Evolutionary conservation across 2,113 vertebrate genomes (phyloP).

Genomic region (Platycercus adscitus): DNA sequence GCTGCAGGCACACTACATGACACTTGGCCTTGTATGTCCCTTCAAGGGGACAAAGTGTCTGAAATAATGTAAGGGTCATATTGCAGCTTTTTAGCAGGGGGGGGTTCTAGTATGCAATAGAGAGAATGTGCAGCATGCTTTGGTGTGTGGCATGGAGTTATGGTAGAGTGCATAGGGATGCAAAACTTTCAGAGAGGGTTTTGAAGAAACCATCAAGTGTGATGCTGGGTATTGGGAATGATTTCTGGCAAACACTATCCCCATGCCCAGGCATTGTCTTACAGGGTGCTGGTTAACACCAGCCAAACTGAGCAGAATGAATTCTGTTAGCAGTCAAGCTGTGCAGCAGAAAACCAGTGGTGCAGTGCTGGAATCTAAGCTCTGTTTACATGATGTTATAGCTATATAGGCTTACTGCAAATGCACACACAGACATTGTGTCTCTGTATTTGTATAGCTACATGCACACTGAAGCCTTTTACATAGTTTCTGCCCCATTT

Average conservation of each 20-base stretch:
- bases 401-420: neutral
- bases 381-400: neutral
- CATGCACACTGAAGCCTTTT: accelerated
- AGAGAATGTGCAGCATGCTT: neutral
- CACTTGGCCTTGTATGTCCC: neutral
- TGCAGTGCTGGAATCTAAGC: neutral
- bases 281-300: neutral
- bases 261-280: neutral
- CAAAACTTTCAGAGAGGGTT: neutral
- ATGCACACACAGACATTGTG: neutral
- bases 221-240: neutral
- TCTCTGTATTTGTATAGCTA: neutral
- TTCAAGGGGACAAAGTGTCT: neutral
- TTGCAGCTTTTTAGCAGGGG: neutral
- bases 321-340: neutral
- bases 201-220: neutral
- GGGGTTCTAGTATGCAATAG: neutral
- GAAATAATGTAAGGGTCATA: neutral
- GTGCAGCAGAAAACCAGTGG: neutral
- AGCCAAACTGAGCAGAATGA: neutral
- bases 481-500: neutral
- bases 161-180: neutral
- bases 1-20: neutral
- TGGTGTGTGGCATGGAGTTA: neutral
- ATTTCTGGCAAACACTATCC: neutral